Base-by-base conservation (phyloP, 1,140 invertebrate species). In the Habropoda laboriosa region DNA sequence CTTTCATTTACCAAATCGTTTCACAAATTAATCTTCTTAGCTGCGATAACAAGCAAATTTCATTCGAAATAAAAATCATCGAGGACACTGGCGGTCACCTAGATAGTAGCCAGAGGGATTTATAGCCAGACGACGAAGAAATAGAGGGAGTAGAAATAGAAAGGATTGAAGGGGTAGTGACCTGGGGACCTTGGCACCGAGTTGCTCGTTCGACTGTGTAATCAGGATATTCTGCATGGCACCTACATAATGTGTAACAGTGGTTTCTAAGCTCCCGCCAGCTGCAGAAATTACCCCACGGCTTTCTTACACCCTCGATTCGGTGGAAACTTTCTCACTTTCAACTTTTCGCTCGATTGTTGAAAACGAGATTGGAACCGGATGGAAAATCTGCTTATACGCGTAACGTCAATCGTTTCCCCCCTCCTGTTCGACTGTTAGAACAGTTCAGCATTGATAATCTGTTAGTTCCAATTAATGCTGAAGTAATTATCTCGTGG, bases 131-230 rank as follows among this genome's bases (percentile, higher is more conserved):
- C 38, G 16, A 32, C 30, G 5, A 42, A 55, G 45, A 63, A 51
- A 45, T 32, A 55, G 53, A 40, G 74, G n/a, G n/a, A 49, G 27
- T n/a, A 66, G n/a, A 21, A 18, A 42, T 49, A 38, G 58, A 53
- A 51, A 53, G 42, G 49, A 32, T 79, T 63, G 40, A 1, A 13
- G 42, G 64, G 21, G 18, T n/a, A 16, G n/a, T n/a, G n/a, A 38
- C 42, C 27, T 24, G 27, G 38, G 27, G 24, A 47, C 53, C 51
- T 77, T 60, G 64, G 53, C 64, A 38, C 6, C 27, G 38, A 49
- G 13, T 18, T 53, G 58, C 45, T 53, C 72, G 60, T 77, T 79
- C 58, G 76, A 61, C 58, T 71, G 76, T 72, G 47, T 45, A 71
- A 72, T 42, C 61, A 55, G 27, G 32, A 40, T 71, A 71, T 30